These are phyloP conservation scores for Acipenser oxyrinchus DNA, from an alignment of 2,797 vertebrate species.

Conservation along the genomic window DNA sequence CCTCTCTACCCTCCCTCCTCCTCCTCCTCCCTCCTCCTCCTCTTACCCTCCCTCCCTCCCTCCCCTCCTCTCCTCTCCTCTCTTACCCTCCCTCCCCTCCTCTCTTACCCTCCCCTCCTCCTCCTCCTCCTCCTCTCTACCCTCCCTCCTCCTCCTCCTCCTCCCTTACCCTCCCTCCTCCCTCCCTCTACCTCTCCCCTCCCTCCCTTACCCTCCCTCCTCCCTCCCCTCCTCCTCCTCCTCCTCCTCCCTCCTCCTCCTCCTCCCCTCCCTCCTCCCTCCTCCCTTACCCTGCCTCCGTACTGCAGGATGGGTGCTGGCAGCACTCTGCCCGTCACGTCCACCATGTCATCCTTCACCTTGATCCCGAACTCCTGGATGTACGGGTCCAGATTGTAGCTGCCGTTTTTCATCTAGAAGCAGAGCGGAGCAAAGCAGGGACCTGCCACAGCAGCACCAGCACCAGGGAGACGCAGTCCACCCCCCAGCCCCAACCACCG, in stretches of 20 bases:
- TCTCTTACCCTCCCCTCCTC: no score
- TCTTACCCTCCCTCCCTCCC: conserved; percentile 21
- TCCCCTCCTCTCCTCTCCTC: conserved; percentile 48
- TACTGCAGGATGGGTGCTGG: conserved; percentile 96
- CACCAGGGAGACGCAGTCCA: not conserved
- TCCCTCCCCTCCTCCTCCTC: no score
- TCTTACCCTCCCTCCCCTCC: conserved; percentile 41
- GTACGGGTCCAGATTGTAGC: conserved; percentile 96
- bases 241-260: not conserved
- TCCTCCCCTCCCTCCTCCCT: not conserved
- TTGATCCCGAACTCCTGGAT: conserved; percentile 99
- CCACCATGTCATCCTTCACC: conserved; percentile 97
- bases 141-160: no score
- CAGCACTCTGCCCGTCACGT: conserved; percentile 91
- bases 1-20: conserved; percentile 44
- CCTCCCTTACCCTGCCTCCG: conserved; percentile 82
- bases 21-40: conserved; percentile 12
- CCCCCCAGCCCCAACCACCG: not conserved
- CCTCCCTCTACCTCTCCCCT: no score
- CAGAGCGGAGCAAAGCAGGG: not conserved
- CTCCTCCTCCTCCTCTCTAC: no score
- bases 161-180: no score
- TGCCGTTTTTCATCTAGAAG: conserved; percentile 94
- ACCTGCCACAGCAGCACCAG: not conserved
- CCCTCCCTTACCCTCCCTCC: no score